phyloP scores from a whole-genome alignment of 1,140 invertebrate genomes.

The Drosophila melanica region DNA sequence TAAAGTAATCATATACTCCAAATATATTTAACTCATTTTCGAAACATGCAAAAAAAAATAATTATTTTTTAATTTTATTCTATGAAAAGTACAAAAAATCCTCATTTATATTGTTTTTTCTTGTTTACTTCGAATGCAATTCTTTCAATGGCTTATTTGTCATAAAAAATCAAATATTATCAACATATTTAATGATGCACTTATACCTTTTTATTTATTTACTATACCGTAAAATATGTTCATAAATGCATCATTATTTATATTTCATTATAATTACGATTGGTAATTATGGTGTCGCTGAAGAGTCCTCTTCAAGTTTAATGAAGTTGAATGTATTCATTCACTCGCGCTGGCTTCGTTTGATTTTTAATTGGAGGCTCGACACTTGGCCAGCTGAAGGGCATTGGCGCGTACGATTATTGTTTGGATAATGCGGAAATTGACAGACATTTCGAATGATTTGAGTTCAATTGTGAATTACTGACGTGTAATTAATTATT shows the following conservation, averaged over 20 bases:
- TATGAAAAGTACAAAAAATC: too few relatives aligned
- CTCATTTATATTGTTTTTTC: neutral
- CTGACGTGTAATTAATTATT: slow-evolving; percentile 72
- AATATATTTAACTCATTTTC: too few relatives aligned
- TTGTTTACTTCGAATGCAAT: too few relatives aligned
- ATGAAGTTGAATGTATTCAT: slow-evolving; percentile 29
- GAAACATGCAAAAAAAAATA: too few relatives aligned
- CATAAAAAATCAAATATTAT: neutral
- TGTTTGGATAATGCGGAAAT: slow-evolving; percentile 49
- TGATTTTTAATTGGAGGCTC: slow-evolving; percentile 50
- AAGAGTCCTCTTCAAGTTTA: slow-evolving; percentile 42
- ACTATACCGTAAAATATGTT: neutral
- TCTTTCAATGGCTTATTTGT: neutral
- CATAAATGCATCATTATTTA: slow-evolving; percentile 15
- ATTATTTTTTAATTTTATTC: too few relatives aligned
- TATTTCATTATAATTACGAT: slow-evolving; percentile 7
- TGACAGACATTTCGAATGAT: slow-evolving; percentile 41
- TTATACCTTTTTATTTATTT: slow-evolving; percentile 1
- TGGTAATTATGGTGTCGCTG: slow-evolving; percentile 35
- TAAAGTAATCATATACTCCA: too few relatives aligned
- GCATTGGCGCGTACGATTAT: slow-evolving; percentile 34
- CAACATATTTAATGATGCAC: slow-evolving; percentile 9
- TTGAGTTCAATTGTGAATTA: slow-evolving; percentile 60
- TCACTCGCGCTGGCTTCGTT: slow-evolving; percentile 24
- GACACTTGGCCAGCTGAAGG: slow-evolving; percentile 25